Evolutionary conservation across 2,113 vertebrate species (phyloP).

Genomic region (Ploceus nigricollis): DNA sequence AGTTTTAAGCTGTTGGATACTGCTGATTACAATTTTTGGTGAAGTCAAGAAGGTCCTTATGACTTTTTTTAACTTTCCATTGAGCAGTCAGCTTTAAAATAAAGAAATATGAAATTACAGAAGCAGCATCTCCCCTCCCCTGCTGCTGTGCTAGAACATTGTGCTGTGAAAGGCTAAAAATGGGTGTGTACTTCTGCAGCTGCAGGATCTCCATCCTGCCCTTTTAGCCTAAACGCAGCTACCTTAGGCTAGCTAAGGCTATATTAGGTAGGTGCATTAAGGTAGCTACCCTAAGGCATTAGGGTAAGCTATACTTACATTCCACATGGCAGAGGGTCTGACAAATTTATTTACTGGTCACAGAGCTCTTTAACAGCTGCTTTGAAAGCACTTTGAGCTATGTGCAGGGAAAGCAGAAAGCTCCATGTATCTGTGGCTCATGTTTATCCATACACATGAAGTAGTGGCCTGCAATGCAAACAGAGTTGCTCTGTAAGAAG

Average conservation of each 20-base stretch:
- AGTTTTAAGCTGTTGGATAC: neutral
- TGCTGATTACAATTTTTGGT: neutral
- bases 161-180: neutral
- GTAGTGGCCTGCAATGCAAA: neutral
- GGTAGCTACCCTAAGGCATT: neutral
- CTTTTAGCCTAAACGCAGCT: neutral
- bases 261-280: neutral
- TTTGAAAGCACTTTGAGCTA: neutral
- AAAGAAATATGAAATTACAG: neutral
- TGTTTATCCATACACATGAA: neutral
- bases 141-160: neutral
- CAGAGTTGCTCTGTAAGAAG: neutral
- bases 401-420: neutral
- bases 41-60: neutral
- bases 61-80: neutral
- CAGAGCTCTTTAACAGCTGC: neutral
- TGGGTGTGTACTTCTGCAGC: accelerated
- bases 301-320: neutral
- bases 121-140: neutral
- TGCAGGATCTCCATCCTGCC: neutral
- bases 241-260: neutral
- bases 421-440: accelerated
- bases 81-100: neutral
- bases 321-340: neutral
- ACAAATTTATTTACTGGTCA: neutral